Evolutionary conservation across 2,113 vertebrate genomes (phyloP), one percentile per base, ranked within the genome.

Genomic region (zebrafish (Danio rerio)): DNA sequence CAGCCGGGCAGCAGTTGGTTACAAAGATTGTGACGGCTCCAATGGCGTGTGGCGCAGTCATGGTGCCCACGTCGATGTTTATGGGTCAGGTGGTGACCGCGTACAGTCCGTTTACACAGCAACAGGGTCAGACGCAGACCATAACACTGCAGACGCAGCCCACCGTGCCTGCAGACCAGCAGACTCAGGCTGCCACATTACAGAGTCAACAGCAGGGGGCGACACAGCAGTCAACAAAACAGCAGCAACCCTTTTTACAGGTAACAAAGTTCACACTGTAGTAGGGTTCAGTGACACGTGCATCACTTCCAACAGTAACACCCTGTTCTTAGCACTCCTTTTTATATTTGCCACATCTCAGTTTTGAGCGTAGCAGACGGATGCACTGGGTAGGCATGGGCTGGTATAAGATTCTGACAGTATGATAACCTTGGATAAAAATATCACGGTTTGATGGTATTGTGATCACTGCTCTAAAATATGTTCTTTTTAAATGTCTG

Each of bases 11-110:
- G 87, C 97, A 98, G 9, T 94, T 99, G 73, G 95, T 99, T 89
- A 99, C 97, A 65, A 99, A 99, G 91, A 93, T 99, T 31, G 95
- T 99, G 84, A 97, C 97, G 0, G 95, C 97, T 61, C 98, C 97
- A 1, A 95, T 98, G 84, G 94, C 96, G 0, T 99, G 97, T 83
- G 95, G 97, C 56, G 92, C 97, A 0, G 97, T 99, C 18, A 97
- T 99, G 98, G 98, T 99, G 56, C 98, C 98, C 9, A 98, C 97
- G 18, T 96, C 97, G 21, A 98, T 99, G 97, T 96, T 99, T 21
- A 98, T 99, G 98, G 96, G 98, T 9, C 97, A 97, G 90, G 97
- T 98, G 87, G 96, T 99, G 87, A 98, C 97, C 0, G 95, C 97
- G 10, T 94, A 92, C 85, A 94, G 89, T 84, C 93, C 92, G 1